phyloP scores from a whole-genome alignment of 2,113 vertebrate species.

The Lutjanus erythropterus region DNA sequence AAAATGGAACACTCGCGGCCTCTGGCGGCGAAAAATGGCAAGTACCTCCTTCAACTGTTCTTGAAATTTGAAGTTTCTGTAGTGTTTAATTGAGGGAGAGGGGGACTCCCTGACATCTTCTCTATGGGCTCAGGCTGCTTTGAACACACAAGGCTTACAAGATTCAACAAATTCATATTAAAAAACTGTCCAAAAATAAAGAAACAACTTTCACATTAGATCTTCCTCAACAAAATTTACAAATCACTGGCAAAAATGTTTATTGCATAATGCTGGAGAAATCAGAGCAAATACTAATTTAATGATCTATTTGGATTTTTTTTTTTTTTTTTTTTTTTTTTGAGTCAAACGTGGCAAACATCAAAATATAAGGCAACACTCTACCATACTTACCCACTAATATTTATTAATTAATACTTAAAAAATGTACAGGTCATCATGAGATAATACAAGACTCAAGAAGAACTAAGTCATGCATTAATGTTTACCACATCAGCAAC shows the following conservation, averaged over 20 bases:
- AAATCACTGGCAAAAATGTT: not conserved
- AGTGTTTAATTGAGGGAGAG: not conserved
- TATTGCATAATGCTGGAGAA: not conserved
- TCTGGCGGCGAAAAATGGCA: slow-evolving; percentile 38
- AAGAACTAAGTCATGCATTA: no score
- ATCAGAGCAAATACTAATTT: not conserved
- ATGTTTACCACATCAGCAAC: no score
- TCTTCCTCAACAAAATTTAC: not conserved
- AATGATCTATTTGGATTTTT: no score
- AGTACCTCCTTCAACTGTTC: not conserved
- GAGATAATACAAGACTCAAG: no score
- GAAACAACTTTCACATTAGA: not conserved
- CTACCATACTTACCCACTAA: no score
- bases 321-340: no score
- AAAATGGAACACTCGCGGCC: slow-evolving; percentile 8
- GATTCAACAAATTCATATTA: no score
- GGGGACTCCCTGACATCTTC: slow-evolving; percentile 14
- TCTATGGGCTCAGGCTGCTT: not conserved
- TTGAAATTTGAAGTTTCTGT: not conserved
- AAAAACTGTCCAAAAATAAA: not conserved
- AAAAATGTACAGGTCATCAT: no score
- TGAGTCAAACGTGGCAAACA: no score
- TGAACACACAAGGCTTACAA: no score
- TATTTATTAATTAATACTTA: no score
- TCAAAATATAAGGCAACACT: no score